phyloP scores from a whole-genome alignment of 2,797 vertebrate species.

The Chromis chromis region DNA sequence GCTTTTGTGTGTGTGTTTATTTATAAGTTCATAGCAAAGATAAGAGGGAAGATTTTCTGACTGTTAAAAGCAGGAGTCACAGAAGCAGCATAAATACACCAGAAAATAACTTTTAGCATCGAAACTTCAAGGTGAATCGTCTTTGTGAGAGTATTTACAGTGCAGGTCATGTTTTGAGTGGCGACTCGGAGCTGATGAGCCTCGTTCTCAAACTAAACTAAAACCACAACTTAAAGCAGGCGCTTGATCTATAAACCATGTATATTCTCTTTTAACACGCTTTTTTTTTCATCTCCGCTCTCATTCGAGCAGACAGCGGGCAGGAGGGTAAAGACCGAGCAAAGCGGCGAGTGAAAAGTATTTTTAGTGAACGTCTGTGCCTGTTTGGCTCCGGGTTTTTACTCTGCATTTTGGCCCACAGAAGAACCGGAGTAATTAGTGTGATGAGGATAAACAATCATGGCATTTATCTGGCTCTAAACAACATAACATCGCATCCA shows the following conservation, averaged over 20 bases:
- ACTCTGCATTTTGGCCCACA: slow-evolving; percentile 48
- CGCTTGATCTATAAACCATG: slow-evolving; percentile 46
- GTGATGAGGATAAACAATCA: slow-evolving; percentile 75
- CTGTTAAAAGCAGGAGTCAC: slow-evolving; percentile 7
- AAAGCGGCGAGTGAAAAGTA: slow-evolving; percentile 31
- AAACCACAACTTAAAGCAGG: slow-evolving; percentile 20
- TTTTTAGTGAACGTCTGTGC: slow-evolving; percentile 52
- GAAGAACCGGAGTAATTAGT: slow-evolving; percentile 69
- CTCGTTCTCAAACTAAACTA: slow-evolving; percentile 1
- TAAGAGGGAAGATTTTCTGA: slow-evolving; percentile 2
- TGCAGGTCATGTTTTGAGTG: slow-evolving; percentile 3
- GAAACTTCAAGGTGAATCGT: slow-evolving; percentile 36
- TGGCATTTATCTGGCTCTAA: slow-evolving; percentile 74
- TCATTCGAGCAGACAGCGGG: slow-evolving; percentile 37
- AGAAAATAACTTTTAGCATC: slow-evolving; percentile 3
- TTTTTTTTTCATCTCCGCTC: slow-evolving; percentile 2
- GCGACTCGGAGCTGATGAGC: neutral
- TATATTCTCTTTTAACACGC: neutral
- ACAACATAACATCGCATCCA: slow-evolving; percentile 68
- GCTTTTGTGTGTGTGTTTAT: slow-evolving; percentile 32
- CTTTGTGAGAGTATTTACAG: slow-evolving; percentile 6
- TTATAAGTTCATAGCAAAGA: slow-evolving; percentile 13
- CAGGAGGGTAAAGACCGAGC: slow-evolving; percentile 18
- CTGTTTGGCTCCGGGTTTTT: slow-evolving; percentile 41
- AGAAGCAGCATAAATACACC: neutral